phyloP scores from a whole-genome alignment of 2,113 vertebrate species.

The Dendropsophus ebraccatus region DNA sequence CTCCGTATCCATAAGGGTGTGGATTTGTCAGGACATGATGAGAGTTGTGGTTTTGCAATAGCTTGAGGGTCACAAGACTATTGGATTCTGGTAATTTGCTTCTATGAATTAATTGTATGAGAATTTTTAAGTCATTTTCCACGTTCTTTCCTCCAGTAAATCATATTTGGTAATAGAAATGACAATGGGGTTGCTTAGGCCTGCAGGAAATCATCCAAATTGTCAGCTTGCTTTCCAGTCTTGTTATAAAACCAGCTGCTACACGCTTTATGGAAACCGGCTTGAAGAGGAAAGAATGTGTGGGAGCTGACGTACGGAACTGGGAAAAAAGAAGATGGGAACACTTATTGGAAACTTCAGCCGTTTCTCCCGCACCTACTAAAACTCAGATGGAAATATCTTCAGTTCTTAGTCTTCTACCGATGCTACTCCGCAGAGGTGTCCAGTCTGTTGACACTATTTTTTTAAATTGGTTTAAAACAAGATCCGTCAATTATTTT shows the following conservation, averaged over 20 bases:
- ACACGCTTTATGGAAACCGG: constrained; percentile 69
- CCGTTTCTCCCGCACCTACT: not conserved
- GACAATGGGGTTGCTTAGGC: constrained; percentile 69
- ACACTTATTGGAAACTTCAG: constrained; percentile 7
- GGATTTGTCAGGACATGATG: not conserved
- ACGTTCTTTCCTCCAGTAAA: constrained; percentile 62
- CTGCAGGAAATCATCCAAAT: constrained; percentile 74
- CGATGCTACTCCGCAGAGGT: not conserved
- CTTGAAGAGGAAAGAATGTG: constrained; percentile 70
- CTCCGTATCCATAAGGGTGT: not conserved
- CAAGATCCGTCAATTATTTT: not conserved
- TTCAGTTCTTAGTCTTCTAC: not conserved
- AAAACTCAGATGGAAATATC: not conserved
- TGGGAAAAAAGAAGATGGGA: not conserved
- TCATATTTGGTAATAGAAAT: constrained; percentile 70
- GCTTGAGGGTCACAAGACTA: not conserved
- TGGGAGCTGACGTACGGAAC: constrained; percentile 59
- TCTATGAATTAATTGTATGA: not conserved
- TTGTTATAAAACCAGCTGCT: constrained; percentile 70
- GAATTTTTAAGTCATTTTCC: not conserved
- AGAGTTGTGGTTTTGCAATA: not conserved
- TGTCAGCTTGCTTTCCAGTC: constrained; percentile 75
- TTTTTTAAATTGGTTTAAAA: not conserved
- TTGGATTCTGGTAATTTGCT: not conserved
- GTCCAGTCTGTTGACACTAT: too few relatives aligned